Base-by-base conservation (phyloP, 2,113 vertebrate genomes). In the Vanacampus margaritifer region DNA sequence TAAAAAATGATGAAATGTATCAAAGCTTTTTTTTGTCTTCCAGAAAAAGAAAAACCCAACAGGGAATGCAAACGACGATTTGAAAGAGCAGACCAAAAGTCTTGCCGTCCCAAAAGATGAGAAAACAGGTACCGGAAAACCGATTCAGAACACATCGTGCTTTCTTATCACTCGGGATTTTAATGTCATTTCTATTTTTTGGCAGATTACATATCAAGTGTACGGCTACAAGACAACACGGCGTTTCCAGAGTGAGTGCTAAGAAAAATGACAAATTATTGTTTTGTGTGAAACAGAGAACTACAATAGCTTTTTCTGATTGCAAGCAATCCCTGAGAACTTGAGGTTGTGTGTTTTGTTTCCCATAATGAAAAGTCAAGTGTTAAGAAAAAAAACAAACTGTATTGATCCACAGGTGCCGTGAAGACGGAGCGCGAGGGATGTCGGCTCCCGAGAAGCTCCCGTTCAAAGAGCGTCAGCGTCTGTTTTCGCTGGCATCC, bases 401-500 rank as follows among this genome's bases (percentile, higher is more conserved):
- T 39, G 17, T 48, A 9, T 35, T 48, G 43, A 50, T 28, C 45
- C 26, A 11, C 63, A 64, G 63, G 28, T 3, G 23, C 16, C 46
- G 26, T 28, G 41, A 74, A 7, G 66, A 79, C 37, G 71, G 68
- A 54, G 56, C 36, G 6, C 48, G 53, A 61, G 65, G 58, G 32
- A 23, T 0, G 2, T 35, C 51, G 0, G 76, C 84, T 58, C 89
- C 89, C 3, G 89, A 91, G 56, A 88, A 81, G 43, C 87, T 91
- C 24, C 68, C 85, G 0, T 91, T 91, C 69, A 88, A 76, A 63
- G 84, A 90, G 63, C 85, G 85, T 9, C 89, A 85, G 71, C 82
- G 43, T 37, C 87, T 90, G 26, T 91, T 91, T 48, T 84, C 87
- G 3, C 51, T 80, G 71, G 53, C 39, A 6, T 63, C 82, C 23